Conservation (phyloP, 1,140 invertebrate species). For the Bombus polaris region DNA sequence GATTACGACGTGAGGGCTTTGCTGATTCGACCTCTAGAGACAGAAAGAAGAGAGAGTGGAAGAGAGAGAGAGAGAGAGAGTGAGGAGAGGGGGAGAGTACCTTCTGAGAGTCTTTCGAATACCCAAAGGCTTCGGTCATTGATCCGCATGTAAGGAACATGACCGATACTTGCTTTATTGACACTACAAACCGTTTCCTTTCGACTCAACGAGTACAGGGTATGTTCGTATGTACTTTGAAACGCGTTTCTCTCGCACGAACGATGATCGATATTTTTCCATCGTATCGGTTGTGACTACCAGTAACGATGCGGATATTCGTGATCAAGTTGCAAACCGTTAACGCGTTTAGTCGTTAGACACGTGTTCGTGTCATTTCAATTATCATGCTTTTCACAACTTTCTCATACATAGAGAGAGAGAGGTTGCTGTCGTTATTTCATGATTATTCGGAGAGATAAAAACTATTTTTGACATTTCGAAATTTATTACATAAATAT, state of each 20-base stretch:
- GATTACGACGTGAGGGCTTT: constrained; percentile 79
- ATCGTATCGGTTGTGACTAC: not conserved
- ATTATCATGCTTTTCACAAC: too few relatives aligned
- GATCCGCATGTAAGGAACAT: constrained; percentile 69
- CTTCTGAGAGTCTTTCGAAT: constrained; percentile 68
- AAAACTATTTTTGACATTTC: not conserved
- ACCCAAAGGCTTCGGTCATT: constrained; percentile 71
- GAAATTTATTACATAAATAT: not conserved
- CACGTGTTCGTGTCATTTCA: too few relatives aligned
- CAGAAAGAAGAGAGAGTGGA: constrained; percentile 24
- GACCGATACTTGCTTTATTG: constrained; percentile 65
- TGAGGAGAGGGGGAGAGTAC: constrained; percentile 6
- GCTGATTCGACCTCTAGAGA: constrained; percentile 70
- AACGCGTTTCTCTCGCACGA: constrained; percentile 52
- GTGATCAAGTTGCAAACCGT: not conserved
- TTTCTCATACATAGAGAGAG: too few relatives aligned
- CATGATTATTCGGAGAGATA: not conserved
- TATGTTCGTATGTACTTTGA: constrained; percentile 37
- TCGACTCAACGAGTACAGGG: constrained; percentile 37
- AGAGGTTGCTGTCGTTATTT: not conserved
- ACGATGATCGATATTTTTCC: constrained; percentile 54
- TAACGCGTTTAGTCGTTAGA: not conserved
- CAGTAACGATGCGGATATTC: not conserved
- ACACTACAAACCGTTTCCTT: constrained; percentile 67
- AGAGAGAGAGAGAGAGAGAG: constrained; percentile 22